These are phyloP conservation scores for Aegotheles bennettii DNA, from an alignment of 2,113 vertebrate genomes.

Conservation along the genomic window DNA sequence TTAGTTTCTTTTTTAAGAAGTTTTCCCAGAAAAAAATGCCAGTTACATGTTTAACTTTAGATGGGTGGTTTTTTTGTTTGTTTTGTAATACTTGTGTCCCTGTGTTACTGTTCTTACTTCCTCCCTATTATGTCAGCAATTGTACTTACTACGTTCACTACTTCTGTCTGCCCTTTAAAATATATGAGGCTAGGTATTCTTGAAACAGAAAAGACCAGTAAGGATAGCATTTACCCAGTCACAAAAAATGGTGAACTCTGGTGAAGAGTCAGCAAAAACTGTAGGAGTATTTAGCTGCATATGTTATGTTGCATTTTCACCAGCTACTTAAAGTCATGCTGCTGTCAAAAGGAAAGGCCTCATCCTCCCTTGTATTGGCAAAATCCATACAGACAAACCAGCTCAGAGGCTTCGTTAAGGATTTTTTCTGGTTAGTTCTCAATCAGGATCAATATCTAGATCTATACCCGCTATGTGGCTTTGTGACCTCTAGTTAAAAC, in stretches of 20 bases:
- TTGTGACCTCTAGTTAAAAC: background rate
- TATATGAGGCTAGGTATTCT: background rate
- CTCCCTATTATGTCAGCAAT: accelerated
- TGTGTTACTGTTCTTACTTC: background rate
- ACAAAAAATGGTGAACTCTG: background rate
- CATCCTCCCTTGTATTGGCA: background rate
- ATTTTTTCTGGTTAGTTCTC: background rate
- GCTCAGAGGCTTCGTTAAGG: background rate
- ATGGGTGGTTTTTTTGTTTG: background rate
- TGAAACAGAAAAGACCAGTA: background rate
- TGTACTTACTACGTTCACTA: background rate
- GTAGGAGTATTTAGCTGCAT: background rate
- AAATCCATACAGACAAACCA: background rate
- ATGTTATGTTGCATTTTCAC: background rate
- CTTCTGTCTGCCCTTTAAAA: background rate
- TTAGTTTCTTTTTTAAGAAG: background rate
- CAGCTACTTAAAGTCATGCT: background rate
- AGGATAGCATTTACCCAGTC: background rate
- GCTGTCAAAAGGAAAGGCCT: background rate
- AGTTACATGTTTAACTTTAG: background rate
- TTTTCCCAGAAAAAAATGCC: background rate
- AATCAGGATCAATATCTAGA: background rate
- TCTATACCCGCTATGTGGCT: background rate
- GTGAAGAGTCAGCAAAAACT: background rate
- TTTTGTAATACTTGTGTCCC: background rate